Conservation (phyloP, 2,797 vertebrate species). For the Tauraco hartlaubi region DNA sequence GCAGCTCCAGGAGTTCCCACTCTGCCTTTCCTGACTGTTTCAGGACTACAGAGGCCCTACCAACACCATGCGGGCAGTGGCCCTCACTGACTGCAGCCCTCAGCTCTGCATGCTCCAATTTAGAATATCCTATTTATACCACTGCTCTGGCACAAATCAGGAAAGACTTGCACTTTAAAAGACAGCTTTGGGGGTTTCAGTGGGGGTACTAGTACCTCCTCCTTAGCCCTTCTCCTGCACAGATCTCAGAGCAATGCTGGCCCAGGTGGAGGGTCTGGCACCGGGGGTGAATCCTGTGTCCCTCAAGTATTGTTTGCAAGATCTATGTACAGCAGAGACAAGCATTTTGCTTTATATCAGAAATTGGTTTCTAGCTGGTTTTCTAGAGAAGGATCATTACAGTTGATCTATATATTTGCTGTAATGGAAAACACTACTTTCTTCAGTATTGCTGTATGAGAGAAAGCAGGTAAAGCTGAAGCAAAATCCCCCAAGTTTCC, state of each 20-base stretch:
- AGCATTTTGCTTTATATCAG: background rate
- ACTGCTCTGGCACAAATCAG: background rate
- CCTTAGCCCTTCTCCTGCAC: background rate
- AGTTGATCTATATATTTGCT: background rate
- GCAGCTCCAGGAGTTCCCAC: background rate
- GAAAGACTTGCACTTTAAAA: background rate
- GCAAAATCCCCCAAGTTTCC: background rate
- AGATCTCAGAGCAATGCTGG: background rate
- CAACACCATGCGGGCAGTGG: background rate
- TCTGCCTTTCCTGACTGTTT: background rate
- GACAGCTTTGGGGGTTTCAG: background rate
- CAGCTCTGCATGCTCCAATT: background rate
- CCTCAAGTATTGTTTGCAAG: background rate
- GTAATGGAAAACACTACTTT: background rate
- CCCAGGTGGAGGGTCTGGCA: background rate
- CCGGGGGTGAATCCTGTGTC: background rate
- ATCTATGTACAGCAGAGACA: background rate
- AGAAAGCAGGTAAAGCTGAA: slow-evolving; percentile 11
- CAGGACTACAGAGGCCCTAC: background rate
- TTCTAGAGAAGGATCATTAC: background rate
- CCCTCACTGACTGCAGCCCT: background rate
- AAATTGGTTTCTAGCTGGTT: background rate
- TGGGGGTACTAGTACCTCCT: background rate
- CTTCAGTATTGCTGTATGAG: slow-evolving; percentile 21
- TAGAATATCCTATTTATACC: background rate